Base-by-base conservation (phyloP, 1,140 invertebrate genomes). In the Coboldia fuscipes region DNA sequence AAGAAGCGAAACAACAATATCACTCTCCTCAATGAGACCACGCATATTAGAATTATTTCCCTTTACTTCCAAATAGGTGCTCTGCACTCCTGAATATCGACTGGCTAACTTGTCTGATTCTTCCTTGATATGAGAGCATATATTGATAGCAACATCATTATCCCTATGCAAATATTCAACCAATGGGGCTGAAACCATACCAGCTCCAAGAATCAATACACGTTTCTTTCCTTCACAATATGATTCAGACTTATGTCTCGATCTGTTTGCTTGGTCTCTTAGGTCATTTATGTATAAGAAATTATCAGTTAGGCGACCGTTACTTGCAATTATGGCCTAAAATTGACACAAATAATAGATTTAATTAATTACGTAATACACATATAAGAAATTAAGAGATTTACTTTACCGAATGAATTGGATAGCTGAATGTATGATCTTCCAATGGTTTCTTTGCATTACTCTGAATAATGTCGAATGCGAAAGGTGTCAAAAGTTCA, bases 261-360 rank as follows among this genome's bases (percentile, higher is more conserved):
- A 69, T 28, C 62, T 62, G 28, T 51, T 56, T 30, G 61, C 56
- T 38, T 48, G 56, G 54, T 50, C 64, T 40, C 93, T 66, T 3
- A 99, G 57, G 31, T 94, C 86, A 42, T 76, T 66, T 45, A 99
- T 99, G 45, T 98, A 99, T 56, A 94, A 75, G 58, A 79, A 97
- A 46, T 82, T 79, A 2, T 85, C 72, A 0, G 93, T 97, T 37
- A 99, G 55, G 45, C 68, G 61, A 30, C 92, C 92, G 51, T 97
- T 96, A 41, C 85, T 93, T 1, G 90, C 82, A 41, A 99, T 98
- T 35, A 97, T 88, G 7, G 92, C 84, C 76, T 83, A 49, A 18
- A 60, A 60, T 38, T 45, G 45, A 42, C 41, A 31, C 3, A 23
- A 36, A 4, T 3, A 6, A 13, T 34, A 15, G 15, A 31, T 17